phyloP scores from a whole-genome alignment of 1,140 invertebrate genomes.

The Teleopsis dalmanni region DNA sequence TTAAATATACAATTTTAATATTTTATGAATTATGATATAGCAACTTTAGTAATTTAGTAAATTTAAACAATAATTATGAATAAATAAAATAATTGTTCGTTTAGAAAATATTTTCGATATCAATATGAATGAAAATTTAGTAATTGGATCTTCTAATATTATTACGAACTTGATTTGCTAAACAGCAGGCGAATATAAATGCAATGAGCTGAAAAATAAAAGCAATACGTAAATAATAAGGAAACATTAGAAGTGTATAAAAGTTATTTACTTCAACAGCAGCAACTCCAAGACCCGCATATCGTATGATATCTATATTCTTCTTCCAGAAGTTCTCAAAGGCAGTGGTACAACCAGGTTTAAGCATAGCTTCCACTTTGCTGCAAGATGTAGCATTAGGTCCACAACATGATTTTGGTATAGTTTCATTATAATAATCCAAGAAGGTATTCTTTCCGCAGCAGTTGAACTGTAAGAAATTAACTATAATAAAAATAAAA shows the following conservation, averaged over 20 bases:
- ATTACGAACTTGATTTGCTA: constrained; percentile 39
- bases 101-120: too few species aligned
- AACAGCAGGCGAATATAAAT: constrained; percentile 37
- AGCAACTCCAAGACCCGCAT: constrained; percentile 58
- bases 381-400: constrained; percentile 32
- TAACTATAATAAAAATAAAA: neutral
- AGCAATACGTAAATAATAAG: neutral
- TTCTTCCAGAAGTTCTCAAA: constrained; percentile 45
- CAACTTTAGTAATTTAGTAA: too few species aligned
- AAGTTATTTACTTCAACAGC: constrained; percentile 54
- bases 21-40: too few species aligned
- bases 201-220: constrained; percentile 26
- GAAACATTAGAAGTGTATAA: neutral
- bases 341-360: constrained; percentile 42
- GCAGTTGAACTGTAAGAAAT: constrained; percentile 51
- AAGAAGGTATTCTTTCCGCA: constrained; percentile 50
- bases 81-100: too few species aligned
- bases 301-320: constrained; percentile 52
- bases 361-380: constrained; percentile 29
- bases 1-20: too few species aligned
- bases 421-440: constrained; percentile 42
- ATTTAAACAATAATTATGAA: too few species aligned
- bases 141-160: constrained; percentile 19
- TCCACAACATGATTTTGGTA: constrained; percentile 44
- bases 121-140: neutral